phyloP scores from a whole-genome alignment of 1,140 invertebrate species.

The Megalonaias nervosa region DNA sequence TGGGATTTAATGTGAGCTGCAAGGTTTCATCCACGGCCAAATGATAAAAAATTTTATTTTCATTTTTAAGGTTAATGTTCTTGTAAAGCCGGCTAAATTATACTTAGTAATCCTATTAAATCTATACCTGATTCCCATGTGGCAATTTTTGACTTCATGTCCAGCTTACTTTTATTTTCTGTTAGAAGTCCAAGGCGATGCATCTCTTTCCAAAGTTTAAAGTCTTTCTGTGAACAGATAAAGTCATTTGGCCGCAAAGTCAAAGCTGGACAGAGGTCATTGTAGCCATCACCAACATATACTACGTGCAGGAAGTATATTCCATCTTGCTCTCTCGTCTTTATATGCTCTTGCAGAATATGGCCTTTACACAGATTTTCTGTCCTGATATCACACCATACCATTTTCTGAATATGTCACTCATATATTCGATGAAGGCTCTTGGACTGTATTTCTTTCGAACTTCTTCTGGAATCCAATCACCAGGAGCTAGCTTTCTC shows the following conservation, averaged over 20 bases:
- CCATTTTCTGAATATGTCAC: constrained; percentile 83
- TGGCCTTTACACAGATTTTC: constrained; percentile 85
- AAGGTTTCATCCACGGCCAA: no score
- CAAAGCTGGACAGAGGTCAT: constrained; percentile 85
- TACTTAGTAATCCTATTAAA: no score
- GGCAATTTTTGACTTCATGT: constrained; percentile 53
- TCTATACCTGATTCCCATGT: constrained; percentile 61
- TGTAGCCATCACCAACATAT: constrained; percentile 85
- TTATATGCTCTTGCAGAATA: constrained; percentile 78
- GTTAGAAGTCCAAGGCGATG: constrained; percentile 27
- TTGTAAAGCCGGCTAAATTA: no score
- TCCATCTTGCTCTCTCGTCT: constrained; percentile 70
- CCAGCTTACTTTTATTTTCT: constrained; percentile 15
- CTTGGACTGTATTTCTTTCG: constrained; percentile 74
- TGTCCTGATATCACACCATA: constrained; percentile 80
- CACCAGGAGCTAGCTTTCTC: constrained; percentile 76
- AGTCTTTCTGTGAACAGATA: constrained; percentile 79
- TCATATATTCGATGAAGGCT: constrained; percentile 84
- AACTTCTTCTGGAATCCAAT: constrained; percentile 74
- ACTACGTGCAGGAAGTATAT: constrained; percentile 75
- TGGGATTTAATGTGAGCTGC: no score
- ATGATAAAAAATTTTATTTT: no score
- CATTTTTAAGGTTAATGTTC: no score
- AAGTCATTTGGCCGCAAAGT: constrained; percentile 77
- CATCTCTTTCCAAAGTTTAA: constrained; percentile 56